Base-by-base conservation (phyloP, 1,140 invertebrate species). In the Papilio dardanus region DNA sequence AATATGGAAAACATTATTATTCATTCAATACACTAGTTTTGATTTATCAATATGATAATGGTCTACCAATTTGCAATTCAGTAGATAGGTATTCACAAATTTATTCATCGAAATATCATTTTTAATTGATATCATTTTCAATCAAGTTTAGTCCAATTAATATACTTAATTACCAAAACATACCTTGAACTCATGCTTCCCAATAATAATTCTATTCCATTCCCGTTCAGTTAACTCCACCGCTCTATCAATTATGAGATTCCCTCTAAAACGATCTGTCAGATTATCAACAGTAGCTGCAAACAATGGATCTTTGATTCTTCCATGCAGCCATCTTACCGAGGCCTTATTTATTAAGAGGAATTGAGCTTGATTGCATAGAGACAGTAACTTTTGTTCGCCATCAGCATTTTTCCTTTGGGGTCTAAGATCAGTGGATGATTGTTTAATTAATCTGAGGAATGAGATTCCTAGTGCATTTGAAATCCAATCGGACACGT, bases 301-400 rank as follows among this genome's bases (percentile, higher is more conserved):
- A 66, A 94, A 90, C 77, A 92, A 79, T 74, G 95, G 91, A 62
- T 94, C 92, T 40, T 91, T 79, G 58, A 97, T 94, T 92, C 95
- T 95, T 37, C 95, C 92, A 54, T 93, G 90, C 50, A 97, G 93
- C 95, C 96, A 96, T 78, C 94, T 86, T 5, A 98, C 95, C 81
- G 97, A 98, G 12, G 95, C 94, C 80, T 94, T 92, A 87, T 96
- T 98, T 16, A 99, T 94, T 24, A 99, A 87, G 42, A 99, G 94
- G 93, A 96, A 99, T 88, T 99, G 98, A 0, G 97, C 97, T 94
- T 98, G 96, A 92, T 98, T 99, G 4, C 96, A 95, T 75, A 99
- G 94, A 0, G 97, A 97, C 37, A 97, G 86, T 71, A 94, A 85
- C 77, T 93, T 92, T 30, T 89, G 80, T 7, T 90, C 93, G 85